These are phyloP conservation scores for Sapayoa aenigma DNA, from an alignment of 2,113 vertebrate genomes.

Conservation along the genomic window DNA sequence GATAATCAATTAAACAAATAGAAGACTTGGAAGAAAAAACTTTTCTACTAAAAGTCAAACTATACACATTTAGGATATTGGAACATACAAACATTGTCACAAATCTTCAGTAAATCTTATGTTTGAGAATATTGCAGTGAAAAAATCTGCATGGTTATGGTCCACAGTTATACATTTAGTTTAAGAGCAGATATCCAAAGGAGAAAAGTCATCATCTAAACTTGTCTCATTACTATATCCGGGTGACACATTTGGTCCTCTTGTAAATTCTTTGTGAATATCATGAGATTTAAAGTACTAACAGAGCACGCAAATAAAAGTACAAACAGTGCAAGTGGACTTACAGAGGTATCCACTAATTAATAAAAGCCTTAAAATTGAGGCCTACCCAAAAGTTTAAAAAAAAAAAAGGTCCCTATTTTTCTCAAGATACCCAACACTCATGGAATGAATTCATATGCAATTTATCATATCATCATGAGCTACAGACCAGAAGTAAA, in stretches of 20 bases:
- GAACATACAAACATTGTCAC: not conserved
- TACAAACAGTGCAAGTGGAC: not conserved
- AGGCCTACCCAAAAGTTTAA: not conserved
- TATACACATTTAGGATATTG: not conserved
- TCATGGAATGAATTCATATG: not conserved
- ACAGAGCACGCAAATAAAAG: not conserved
- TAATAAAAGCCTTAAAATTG: not conserved
- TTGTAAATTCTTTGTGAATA: not conserved
- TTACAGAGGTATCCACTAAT: not conserved
- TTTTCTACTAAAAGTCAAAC: not conserved
- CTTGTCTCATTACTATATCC: not conserved
- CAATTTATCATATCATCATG: not conserved
- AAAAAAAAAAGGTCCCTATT: fast-evolving
- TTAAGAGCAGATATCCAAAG: not conserved
- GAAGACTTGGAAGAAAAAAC: not conserved
- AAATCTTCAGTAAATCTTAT: not conserved
- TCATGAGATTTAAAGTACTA: not conserved
- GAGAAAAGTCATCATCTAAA: not conserved
- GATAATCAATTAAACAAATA: not conserved
- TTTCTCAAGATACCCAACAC: not conserved
- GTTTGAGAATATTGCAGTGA: not conserved
- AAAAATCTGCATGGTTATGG: not conserved
- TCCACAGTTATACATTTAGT: not conserved
- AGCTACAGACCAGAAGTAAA: not conserved
- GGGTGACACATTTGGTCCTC: not conserved